Percentiles rank a stretch among this genome's conserved stretches.
These are phyloP conservation scores for Orius laevigatus DNA, from an alignment of 1,140 invertebrate genomes.

Conservation along the genomic window DNA sequence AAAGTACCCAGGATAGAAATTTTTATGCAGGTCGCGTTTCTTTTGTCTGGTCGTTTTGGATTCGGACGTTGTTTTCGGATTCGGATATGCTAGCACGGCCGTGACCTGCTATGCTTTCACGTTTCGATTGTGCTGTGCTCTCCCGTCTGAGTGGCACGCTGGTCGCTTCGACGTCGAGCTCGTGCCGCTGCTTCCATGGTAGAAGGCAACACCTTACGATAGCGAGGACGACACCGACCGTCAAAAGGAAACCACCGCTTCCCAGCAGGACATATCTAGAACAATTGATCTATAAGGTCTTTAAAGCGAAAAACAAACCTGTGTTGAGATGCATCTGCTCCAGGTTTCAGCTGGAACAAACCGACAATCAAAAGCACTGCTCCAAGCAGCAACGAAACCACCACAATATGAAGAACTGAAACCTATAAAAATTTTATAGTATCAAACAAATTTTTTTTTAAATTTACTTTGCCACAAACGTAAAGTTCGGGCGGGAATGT, in stretches of 20 bases:
- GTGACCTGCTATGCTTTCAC: no score
- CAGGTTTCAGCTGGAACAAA: slow-evolving; percentile 61
- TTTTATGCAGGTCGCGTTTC: no score
- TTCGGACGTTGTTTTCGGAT: no score
- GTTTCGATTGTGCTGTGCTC: no score
- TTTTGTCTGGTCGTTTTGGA: no score
- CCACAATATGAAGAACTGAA: slow-evolving; percentile 54
- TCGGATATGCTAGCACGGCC: no score
- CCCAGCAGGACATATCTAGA: slow-evolving; percentile 32
- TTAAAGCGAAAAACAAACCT: slow-evolving; percentile 29
- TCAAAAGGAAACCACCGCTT: slow-evolving; percentile 24
- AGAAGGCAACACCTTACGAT: slow-evolving; percentile 22
- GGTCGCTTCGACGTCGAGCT: background rate
- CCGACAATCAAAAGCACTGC: slow-evolving; percentile 62
- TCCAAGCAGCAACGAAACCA: slow-evolving; percentile 54
- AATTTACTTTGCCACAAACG: slow-evolving; percentile 44
- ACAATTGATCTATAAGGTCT: no score
- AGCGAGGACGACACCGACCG: slow-evolving; percentile 24
- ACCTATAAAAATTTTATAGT: slow-evolving; percentile 27
- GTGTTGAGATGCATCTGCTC: slow-evolving; percentile 58
- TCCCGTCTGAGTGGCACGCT: no score
- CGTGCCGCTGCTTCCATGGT: slow-evolving; percentile 18
- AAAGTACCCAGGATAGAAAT: no score
- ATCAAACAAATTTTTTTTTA: background rate
- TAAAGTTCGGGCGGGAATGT: slow-evolving; percentile 45